Evolutionary conservation across 2,888 invertebrate genomes (phyloP), one percentile per base, ranked within the genome.

Genomic region (Mesorhabditis belari): DNA sequence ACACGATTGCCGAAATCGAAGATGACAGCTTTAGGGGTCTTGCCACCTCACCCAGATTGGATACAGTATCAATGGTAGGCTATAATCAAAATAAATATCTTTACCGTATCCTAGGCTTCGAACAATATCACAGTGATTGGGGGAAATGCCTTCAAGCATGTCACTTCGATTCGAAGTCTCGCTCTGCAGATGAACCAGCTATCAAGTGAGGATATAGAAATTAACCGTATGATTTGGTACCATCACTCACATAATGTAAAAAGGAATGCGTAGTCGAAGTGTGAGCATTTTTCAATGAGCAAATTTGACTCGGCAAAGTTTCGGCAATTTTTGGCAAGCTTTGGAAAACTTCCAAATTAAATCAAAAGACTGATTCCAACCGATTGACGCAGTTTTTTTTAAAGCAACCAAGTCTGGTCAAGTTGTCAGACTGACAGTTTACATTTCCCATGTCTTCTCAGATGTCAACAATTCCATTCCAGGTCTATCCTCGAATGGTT

Each of bases 21-120:
- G 73, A 76, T 57, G 64, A 67, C 53, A 77, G 77, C 58, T 57
- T 80, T 62, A 44, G 58, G 5, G 70, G 69, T 49, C 56, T 74
- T 6, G 29, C 60, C 6, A 62, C 55, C 25, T 68, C 69, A 5
- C 58, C 61, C 4, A 25, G 53, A 2, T 58, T 74, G 24, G 65
- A 64, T 25, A 64, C 66, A 17, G 56, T 74, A 49, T 64, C 70
- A 2, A 54, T 73, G 6, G 67, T 69, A 4, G 12, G 44, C 12
- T 17, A 35, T 17, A 2, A 35, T 1, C n/a, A 35, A 35, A 17
- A n/a, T n/a, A n/a, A n/a, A 35, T 35, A 35, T n/a, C 44, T 35
- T 17, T 35, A 35, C 44, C 12, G n/a, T 17, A 35, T 17, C n/a
- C n/a, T 35, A 35, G 44, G 44, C 44, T 35, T 35, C 44, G n/a